phyloP scores from a whole-genome alignment of 2,888 invertebrate genomes.

The Bruchidius siliquastri region DNA sequence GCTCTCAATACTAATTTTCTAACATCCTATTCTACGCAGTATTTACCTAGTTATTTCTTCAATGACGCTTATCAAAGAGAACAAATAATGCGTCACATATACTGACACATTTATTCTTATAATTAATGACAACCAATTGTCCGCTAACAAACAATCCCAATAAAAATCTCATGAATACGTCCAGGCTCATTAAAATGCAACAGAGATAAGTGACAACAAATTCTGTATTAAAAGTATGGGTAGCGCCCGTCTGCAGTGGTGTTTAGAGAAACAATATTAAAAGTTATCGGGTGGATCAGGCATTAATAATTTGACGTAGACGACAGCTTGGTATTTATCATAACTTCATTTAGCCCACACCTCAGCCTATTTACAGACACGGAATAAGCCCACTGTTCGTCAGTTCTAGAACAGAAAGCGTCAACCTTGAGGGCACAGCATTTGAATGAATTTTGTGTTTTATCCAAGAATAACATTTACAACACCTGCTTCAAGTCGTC shows the following conservation, averaged over 20 bases:
- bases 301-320: constrained; percentile 3
- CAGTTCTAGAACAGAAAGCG: too few relatives aligned
- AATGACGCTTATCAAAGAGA: neutral
- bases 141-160: neutral
- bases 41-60: neutral
- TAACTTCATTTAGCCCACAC: constrained; percentile 40
- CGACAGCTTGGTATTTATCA: constrained; percentile 35
- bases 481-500: too few relatives aligned
- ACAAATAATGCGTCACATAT: neutral
- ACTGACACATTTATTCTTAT: neutral
- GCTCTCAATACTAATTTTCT: too few relatives aligned
- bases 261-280: constrained; percentile 1
- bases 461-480: too few relatives aligned
- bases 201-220: neutral
- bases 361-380: constrained; percentile 14
- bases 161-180: constrained; percentile 2
- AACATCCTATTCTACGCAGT: neutral
- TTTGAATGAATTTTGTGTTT: too few relatives aligned
- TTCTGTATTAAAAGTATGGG: constrained; percentile 1
- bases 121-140: neutral
- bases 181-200: neutral
- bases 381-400: neutral
- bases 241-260: neutral
- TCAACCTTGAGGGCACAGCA: too few relatives aligned
- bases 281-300: neutral